Conservation (phyloP, 2,113 vertebrate species). For the Nesogale talazaci region DNA sequence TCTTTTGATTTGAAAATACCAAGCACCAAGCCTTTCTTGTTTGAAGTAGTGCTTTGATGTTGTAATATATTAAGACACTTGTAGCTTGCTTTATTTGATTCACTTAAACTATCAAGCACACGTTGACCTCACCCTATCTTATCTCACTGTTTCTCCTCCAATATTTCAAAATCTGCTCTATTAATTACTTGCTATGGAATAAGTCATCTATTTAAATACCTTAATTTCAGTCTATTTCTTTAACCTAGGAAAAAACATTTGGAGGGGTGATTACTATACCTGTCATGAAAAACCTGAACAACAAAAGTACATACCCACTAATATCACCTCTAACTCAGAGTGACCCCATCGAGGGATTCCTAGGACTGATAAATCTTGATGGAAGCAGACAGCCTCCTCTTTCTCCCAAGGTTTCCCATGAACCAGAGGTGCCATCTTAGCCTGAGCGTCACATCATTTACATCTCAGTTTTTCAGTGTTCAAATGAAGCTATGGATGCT, state of each 20-base stretch:
- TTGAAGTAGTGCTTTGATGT: constrained; percentile 24
- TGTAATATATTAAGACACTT: not conserved
- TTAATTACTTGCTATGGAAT: not conserved
- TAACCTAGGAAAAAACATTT: not conserved
- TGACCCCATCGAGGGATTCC: too few relatives aligned
- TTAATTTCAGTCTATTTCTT: not conserved
- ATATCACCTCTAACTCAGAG: too few relatives aligned
- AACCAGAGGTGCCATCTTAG: too few relatives aligned
- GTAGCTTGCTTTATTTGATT: not conserved
- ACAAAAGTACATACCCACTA: too few relatives aligned
- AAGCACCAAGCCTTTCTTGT: not conserved
- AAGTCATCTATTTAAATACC: not conserved
- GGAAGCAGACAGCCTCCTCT: too few relatives aligned
- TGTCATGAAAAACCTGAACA: too few relatives aligned
- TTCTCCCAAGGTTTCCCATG: too few relatives aligned
- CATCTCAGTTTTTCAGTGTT: too few relatives aligned
- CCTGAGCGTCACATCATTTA: too few relatives aligned
- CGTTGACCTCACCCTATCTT: not conserved
- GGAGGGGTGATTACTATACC: not conserved
- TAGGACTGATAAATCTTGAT: too few relatives aligned
- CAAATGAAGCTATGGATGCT: not conserved
- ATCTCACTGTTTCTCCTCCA: not conserved
- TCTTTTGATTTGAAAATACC: not conserved
- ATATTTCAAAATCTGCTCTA: constrained; percentile 2
- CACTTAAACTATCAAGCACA: constrained; percentile 29